Percentiles rank a stretch among this genome's conserved stretches.
phyloP scores from a whole-genome alignment of 2,888 invertebrate species.

The Hesperia comma region DNA sequence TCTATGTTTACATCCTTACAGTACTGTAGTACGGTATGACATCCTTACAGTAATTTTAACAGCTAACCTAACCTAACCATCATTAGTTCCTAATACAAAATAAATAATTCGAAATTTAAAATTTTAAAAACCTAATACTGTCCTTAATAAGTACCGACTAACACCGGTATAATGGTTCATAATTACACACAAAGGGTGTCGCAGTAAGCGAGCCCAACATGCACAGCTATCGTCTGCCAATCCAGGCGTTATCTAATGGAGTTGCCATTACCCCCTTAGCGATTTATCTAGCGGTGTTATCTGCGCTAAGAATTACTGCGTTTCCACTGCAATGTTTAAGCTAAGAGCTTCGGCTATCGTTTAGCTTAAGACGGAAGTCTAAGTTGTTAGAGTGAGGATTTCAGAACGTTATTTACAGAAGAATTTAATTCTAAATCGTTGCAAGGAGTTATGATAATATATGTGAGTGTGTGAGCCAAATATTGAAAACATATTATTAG shows the following conservation, averaged over 20 bases:
- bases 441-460: too few species aligned
- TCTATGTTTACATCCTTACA: too few species aligned
- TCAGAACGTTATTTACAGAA: constrained; percentile 1
- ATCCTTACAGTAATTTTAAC: too few species aligned
- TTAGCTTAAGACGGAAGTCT: constrained; percentile 28
- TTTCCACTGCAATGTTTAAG: constrained; percentile 34
- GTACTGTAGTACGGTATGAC: too few species aligned
- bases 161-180: background rate
- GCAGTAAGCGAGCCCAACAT: background rate
- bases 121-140: too few species aligned
- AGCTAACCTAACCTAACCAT: too few species aligned
- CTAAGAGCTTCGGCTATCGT: constrained; percentile 36
- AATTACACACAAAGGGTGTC: background rate
- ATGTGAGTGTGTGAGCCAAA: too few species aligned
- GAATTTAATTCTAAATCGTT: too few species aligned
- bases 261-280: constrained; percentile 34
- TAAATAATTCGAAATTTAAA: too few species aligned
- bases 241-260: constrained; percentile 35
- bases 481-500: too few species aligned
- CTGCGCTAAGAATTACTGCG: constrained; percentile 33
- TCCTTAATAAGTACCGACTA: too few species aligned
- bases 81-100: too few species aligned
- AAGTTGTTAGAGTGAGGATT: constrained; percentile 7
- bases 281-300: constrained; percentile 36
- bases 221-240: constrained; percentile 28